Base-by-base conservation (phyloP, 2,888 invertebrate genomes). In the Geotrupes spiniger region DNA sequence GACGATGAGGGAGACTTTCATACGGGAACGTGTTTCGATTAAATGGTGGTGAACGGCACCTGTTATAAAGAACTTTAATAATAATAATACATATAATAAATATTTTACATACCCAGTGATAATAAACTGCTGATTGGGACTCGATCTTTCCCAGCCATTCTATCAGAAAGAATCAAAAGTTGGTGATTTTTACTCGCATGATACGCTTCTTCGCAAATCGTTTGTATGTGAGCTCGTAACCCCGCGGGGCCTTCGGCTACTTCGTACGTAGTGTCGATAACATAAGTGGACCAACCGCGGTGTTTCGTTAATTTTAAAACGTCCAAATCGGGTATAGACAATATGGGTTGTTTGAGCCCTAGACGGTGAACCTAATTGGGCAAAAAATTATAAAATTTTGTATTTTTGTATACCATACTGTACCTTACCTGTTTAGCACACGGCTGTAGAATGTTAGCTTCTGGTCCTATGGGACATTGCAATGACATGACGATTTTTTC, bases 401-500 rank as follows among this genome's bases (percentile, higher is more conserved):
- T 21, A 21, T 6, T 3, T 21, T 4, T 21, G 21, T 21, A 21
- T 39, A 50, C n/a, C n/a, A n/a, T n/a, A n/a, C n/a, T n/a, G n/a
- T n/a, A 17, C 47, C 48, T 40, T 48, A 64, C 72, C 76, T 97
- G 95, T 62, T 84, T 78, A 0, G 90, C 84, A 65, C 85, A 87
- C 4, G 98, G 97, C 65, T 91, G 83, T 58, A 99, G 76, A 48
- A 99, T 88, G 74, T 99, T 99, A 2, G 89, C 88, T 63, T 93
- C 94, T 0, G 99, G 99, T 0, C 99, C 99, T 64, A 99, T 85
- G 0, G 98, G 98, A 67, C 97, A 97, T 54, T 92, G 86, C 72
- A 99, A 78, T 0, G 97, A 96, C 98, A 99, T 99, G 52, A 99
- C 97, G 57, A 98, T 91, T 75, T 93, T 94, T 76, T 99, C 99